Conservation (phyloP, 2,113 vertebrate genomes). For the Coregonus clupeaformis region DNA sequence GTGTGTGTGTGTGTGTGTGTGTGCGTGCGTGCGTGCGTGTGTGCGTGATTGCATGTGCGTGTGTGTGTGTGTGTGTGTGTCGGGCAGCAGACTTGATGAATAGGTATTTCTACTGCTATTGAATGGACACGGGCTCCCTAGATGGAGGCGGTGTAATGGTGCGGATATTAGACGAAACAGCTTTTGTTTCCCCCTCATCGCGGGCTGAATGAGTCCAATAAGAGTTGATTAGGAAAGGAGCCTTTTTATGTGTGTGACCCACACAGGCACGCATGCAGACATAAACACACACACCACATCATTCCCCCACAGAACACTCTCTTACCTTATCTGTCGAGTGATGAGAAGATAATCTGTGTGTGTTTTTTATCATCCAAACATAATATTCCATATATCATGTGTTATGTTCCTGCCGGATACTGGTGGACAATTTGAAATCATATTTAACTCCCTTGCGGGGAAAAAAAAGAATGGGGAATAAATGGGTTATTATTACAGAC, state of each 20-base stretch:
- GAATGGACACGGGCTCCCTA: slow-evolving; percentile 47
- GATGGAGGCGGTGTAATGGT: slow-evolving; percentile 60
- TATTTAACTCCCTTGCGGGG: slow-evolving; percentile 60
- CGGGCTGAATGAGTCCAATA: slow-evolving; percentile 48
- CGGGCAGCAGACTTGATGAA: slow-evolving; percentile 53
- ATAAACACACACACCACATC: neutral
- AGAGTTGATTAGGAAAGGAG: slow-evolving; percentile 45
- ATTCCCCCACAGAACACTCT: slow-evolving; percentile 4
- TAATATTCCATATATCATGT: slow-evolving; percentile 57
- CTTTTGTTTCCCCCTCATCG: slow-evolving; percentile 58
- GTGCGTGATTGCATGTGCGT: too few relatives aligned
- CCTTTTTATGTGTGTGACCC: slow-evolving; percentile 12
- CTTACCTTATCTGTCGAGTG: slow-evolving; percentile 51
- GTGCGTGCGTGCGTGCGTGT: too few relatives aligned
- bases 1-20: too few relatives aligned
- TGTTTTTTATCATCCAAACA: slow-evolving; percentile 59
- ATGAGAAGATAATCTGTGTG: slow-evolving; percentile 64
- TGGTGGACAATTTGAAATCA: slow-evolving; percentile 66
- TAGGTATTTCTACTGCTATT: slow-evolving; percentile 65
- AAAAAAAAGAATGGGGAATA: slow-evolving; percentile 54
- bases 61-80: slow-evolving; percentile 49
- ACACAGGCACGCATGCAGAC: neutral
- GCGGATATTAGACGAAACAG: slow-evolving; percentile 56
- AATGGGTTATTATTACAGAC: slow-evolving; percentile 62
- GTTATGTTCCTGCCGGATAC: slow-evolving; percentile 51